Base-by-base conservation (phyloP, 2,888 invertebrate species). In the Aquatica leii region DNA sequence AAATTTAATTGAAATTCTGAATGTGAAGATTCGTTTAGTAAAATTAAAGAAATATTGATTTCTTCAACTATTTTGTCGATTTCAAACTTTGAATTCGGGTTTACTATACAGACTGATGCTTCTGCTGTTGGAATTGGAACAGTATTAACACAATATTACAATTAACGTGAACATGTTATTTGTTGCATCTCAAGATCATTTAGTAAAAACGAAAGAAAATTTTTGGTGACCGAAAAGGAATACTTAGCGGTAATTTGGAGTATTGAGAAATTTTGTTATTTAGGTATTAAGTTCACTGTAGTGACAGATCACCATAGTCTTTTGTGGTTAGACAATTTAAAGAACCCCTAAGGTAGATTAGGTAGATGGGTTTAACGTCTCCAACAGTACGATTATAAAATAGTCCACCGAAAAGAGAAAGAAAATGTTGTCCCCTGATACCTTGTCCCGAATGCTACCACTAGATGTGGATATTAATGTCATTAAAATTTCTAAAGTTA, bases 11-110 rank as follows among this genome's bases (percentile, higher is more conserved):
- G 62, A 52, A 24, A 24, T 34, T 20, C 9, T 1, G 43, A 40
- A 11, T 54, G 59, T 21, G 52, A 58, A 20, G 17, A 18, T 11
- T 8, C 62, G 17, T 65, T 65, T 34, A 12, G 6, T n/a, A n/a
- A 37, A 14, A 52, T 65, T 40, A 40, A 40, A 11, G 31, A 65
- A 20, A 6, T 12, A 6, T 21, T 67, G 6, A 18, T 62, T 8
- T n/a, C 51, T 2, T 53, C 67, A 15, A 49, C 64, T 6, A 37
- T 64, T 15, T 37, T 67, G 2, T 31, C 41, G 2, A 43, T 61
- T 60, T 61, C 65, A 5, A 54, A 65, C 40, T 67, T 61, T 54
- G 18, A 31, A 12, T n/a, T 18, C 14, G 55, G 40, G 9, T 67
- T 65, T 31, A 51, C 12, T 3, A 14, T 43, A 43, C 43, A 43